Base-by-base conservation (phyloP, 2,797 vertebrate species). In the Smutsia temminckii region DNA sequence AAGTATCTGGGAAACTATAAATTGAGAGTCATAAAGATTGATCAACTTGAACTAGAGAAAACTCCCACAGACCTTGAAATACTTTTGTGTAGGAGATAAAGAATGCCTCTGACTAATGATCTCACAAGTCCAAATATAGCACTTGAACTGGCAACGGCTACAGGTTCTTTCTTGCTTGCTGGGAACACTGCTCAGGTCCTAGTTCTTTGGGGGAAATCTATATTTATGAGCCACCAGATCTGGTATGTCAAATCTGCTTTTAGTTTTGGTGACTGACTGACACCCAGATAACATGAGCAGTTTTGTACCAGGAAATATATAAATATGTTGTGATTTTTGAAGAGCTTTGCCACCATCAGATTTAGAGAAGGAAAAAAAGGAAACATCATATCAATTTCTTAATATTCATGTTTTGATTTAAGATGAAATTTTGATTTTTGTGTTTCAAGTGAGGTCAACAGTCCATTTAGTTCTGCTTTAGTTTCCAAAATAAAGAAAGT, bases 51-150 rank as follows among this genome's bases (percentile, higher is more conserved):
- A 42, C n/a, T 84, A 75, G 63, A 77, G 32, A 75, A 96, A 94
- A 94, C 25, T 91, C 91, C 96, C 29, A 97, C 89, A 91, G 83
- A 57, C 49, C 55, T 46, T 94, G 85, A 98, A 97, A 97, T 79
- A 96, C 0, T 7, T 77, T 85, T 53, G 96, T 78, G 88, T 61
- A 75, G 85, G 97, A 93, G 37, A 68, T 75, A 78, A 97, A 59
- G 37, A 94, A 42, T 92, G 61, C 29, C 87, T 78, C 23, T 96
- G 71, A 93, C 75, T 94, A 85, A 94, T 14, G 46, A 95, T 75
- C 32, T 86, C 88, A 78, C 46, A 72, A 42, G 87, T 92, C 92
- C 69, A 93, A 84, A 95, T 87, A 96, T 80, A 87, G 84, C 79
- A 89, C 34, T 84, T 5, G 0, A 95, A 64, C 18, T 16, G 0